A percentile compares a stretch with the other conserved stretches of the same genome.
phyloP scores from a whole-genome alignment of 2,888 invertebrate species.

The Callyntrura sp. region DNA sequence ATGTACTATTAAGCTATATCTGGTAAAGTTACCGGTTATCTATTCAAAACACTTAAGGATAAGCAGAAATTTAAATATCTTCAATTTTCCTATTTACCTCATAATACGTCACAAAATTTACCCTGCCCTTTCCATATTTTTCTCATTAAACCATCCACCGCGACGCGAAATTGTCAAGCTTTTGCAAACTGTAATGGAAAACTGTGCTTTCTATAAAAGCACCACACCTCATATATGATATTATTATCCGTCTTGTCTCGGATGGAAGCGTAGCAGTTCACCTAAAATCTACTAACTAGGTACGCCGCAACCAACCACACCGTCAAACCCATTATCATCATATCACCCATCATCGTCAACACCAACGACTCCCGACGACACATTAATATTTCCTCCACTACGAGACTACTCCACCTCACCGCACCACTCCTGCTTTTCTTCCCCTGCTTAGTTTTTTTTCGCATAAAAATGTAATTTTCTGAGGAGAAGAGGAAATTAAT shows the following conservation, averaged over 20 bases:
- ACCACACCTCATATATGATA: too few relatives aligned
- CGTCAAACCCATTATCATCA: constrained; percentile 26
- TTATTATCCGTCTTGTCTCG: background rate
- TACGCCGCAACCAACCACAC: constrained; percentile 9
- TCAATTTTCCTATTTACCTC: too few relatives aligned
- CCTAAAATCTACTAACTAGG: background rate
- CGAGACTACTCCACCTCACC: too few relatives aligned
- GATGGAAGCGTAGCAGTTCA: background rate
- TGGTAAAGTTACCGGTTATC: too few relatives aligned
- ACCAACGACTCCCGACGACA: constrained; percentile 41
- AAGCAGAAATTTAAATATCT: too few relatives aligned
- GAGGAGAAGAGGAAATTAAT: constrained; percentile 57
- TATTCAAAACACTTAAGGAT: too few relatives aligned
- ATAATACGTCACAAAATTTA: too few relatives aligned
- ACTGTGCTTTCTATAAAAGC: too few relatives aligned
- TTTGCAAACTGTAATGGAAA: too few relatives aligned
- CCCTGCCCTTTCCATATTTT: too few relatives aligned
- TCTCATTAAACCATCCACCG: constrained; percentile 29
- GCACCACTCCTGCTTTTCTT: background rate
- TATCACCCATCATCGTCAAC: constrained; percentile 6
- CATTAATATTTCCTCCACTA: constrained; percentile 42
- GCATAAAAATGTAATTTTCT: constrained; percentile 57
- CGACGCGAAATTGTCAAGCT: too few relatives aligned
- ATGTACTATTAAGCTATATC: too few relatives aligned
- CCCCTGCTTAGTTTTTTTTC: background rate